Percentiles rank a stretch among this genome's conserved stretches.
Evolutionary conservation across 2,888 invertebrate genomes (phyloP).

Genomic region (Scrobipalpa atriplicella): DNA sequence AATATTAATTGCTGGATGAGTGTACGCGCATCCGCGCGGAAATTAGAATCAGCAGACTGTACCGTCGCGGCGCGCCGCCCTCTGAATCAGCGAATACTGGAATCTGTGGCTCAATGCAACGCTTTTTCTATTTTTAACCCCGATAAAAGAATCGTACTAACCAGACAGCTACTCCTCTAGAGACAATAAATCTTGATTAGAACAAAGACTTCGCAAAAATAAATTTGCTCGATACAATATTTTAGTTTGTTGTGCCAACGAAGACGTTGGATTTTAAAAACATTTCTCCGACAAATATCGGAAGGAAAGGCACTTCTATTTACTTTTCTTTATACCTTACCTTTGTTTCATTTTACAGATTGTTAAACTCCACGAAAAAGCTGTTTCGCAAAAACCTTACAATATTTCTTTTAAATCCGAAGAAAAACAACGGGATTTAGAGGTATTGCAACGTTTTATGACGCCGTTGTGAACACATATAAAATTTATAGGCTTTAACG

Average conservation of each 20-base stretch:
- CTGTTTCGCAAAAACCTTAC: constrained; percentile 39
- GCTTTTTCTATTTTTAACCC: constrained; percentile 1
- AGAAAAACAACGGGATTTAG: constrained; percentile 68
- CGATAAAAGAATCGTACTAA: not conserved
- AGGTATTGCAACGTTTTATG: constrained; percentile 76
- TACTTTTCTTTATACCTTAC: not conserved
- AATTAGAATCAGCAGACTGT: constrained; percentile 58
- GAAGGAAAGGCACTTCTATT: constrained; percentile 4
- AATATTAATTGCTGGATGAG: constrained; percentile 61
- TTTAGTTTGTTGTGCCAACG: constrained; percentile 11
- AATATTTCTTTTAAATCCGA: constrained; percentile 61
- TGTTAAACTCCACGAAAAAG: constrained; percentile 32
- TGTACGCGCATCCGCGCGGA: constrained; percentile 64
- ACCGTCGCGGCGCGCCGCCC: constrained; percentile 22
- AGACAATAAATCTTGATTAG: constrained; percentile 19
- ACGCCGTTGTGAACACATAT: constrained; percentile 70
- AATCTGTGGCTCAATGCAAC: constrained; percentile 10
- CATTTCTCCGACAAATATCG: constrained; percentile 6
- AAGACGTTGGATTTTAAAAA: constrained; percentile 8
- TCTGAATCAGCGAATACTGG: constrained; percentile 10
- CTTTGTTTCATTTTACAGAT: constrained; percentile 30
- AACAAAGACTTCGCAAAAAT: constrained; percentile 9
- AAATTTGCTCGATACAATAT: constrained; percentile 19
- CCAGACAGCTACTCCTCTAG: constrained; percentile 9
- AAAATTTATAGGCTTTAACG: constrained; percentile 77